These are phyloP conservation scores for Drosophila helvetica DNA, from an alignment of 2,888 invertebrate genomes.

Conservation along the genomic window DNA sequence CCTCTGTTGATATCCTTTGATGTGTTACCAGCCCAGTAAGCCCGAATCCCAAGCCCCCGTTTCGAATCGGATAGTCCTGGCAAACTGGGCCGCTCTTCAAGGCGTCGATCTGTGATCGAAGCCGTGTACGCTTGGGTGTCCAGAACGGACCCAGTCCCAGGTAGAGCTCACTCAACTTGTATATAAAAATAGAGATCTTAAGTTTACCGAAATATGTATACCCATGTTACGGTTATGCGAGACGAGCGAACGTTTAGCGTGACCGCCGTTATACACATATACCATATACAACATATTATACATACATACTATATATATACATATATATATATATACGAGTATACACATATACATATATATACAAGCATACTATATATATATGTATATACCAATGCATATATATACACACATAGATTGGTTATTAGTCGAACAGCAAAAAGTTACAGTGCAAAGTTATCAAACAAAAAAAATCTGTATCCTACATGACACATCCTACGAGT, in stretches of 20 bases:
- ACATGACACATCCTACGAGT: too few relatives aligned
- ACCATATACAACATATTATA: slow-evolving; percentile 45
- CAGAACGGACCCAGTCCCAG: slow-evolving; percentile 1
- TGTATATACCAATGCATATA: slow-evolving; percentile 41
- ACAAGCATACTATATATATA: slow-evolving; percentile 36
- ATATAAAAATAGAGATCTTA: slow-evolving; percentile 73
- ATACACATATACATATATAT: slow-evolving; percentile 49
- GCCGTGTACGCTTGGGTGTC: neutral
- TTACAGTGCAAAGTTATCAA: slow-evolving; percentile 22
- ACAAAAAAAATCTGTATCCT: neutral
- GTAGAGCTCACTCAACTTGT: slow-evolving; percentile 70
- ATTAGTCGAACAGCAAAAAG: neutral
- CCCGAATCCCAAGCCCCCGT: neutral
- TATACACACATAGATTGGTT: neutral
- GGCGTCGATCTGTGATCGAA: slow-evolving; percentile 1
- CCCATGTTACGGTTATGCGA: neutral
- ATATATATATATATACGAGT: slow-evolving; percentile 39
- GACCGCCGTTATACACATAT: slow-evolving; percentile 40
- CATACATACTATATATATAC: slow-evolving; percentile 43
- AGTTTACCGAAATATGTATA: slow-evolving; percentile 63
- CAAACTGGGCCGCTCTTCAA: slow-evolving; percentile 1
- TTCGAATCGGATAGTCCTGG: neutral
- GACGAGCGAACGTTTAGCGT: slow-evolving; percentile 6
- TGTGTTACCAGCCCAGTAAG: neutral
- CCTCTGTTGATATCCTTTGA: neutral